These are phyloP conservation scores for Erebia palarica DNA, from an alignment of 2,888 invertebrate genomes.

Conservation along the genomic window DNA sequence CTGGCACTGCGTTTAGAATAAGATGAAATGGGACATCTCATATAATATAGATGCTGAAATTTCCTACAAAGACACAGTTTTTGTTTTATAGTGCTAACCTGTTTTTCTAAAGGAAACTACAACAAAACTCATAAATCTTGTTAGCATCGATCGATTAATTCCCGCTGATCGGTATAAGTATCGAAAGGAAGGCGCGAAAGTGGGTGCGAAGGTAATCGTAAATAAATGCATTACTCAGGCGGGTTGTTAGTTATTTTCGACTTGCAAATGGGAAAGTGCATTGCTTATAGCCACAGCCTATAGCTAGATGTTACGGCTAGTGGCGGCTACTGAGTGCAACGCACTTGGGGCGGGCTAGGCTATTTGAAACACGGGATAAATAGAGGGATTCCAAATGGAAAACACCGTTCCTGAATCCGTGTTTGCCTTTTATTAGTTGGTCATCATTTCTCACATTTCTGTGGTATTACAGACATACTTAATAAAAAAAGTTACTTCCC, in stretches of 20 bases:
- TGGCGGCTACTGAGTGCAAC: slow-evolving; percentile 9
- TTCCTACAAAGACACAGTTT: background rate
- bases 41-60: too few species aligned
- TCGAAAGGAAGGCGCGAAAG: slow-evolving; percentile 52
- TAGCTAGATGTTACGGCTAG: background rate
- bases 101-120: background rate
- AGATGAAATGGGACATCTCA: too few species aligned
- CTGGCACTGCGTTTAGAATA: too few species aligned
- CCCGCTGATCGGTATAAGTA: slow-evolving; percentile 18
- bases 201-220: slow-evolving; percentile 53
- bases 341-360: slow-evolving; percentile 9
- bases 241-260: slow-evolving; percentile 63
- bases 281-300: slow-evolving; percentile 45
- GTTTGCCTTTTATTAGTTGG: background rate
- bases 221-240: slow-evolving; percentile 72
- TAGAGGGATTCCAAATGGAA: background rate
- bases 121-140: slow-evolving; percentile 1
- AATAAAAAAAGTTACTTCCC: too few species aligned
- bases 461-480: too few species aligned
- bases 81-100: background rate
- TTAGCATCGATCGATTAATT: slow-evolving; percentile 21
- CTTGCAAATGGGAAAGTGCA: slow-evolving; percentile 76
- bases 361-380: slow-evolving; percentile 14
- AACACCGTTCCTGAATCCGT: background rate
- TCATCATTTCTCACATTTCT: too few species aligned